Percentiles rank a stretch among this genome's conserved stretches.
These are phyloP conservation scores for Ormyrus pomaceus DNA, from an alignment of 2,888 invertebrate species.

Conservation along the genomic window DNA sequence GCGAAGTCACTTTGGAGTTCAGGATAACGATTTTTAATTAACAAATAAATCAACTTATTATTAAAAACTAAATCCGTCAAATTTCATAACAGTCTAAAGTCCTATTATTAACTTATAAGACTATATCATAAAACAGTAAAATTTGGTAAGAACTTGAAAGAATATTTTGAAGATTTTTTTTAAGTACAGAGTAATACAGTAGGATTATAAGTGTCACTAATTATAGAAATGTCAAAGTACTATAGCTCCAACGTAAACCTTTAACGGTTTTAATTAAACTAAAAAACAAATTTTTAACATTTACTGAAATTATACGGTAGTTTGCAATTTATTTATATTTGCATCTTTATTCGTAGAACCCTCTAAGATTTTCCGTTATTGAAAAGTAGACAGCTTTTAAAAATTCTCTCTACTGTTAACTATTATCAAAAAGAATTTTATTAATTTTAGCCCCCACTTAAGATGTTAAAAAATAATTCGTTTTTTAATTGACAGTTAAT, in stretches of 20 bases:
- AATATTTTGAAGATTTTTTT: conserved; percentile 37
- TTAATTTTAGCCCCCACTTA: neutral
- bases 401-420: conserved; percentile 38
- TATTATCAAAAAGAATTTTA: conserved; percentile 20
- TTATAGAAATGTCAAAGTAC: conserved; percentile 53
- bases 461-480: too few species aligned
- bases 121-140: conserved; percentile 45
- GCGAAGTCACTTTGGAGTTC: conserved; percentile 36
- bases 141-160: conserved; percentile 49
- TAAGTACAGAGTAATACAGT: conserved; percentile 57
- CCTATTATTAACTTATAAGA: conserved; percentile 46
- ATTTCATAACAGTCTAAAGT: conserved; percentile 48
- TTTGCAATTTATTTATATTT: conserved; percentile 24
- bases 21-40: conserved; percentile 45
- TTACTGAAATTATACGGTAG: conserved; percentile 19
- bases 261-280: conserved; percentile 32
- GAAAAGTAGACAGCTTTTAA: conserved; percentile 41
- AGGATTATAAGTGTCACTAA: conserved; percentile 46
- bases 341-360: conserved; percentile 23
- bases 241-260: conserved; percentile 42
- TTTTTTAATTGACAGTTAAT: too few species aligned
- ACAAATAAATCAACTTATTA: conserved; percentile 45
- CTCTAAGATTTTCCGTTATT: conserved; percentile 15
- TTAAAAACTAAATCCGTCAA: conserved; percentile 49
- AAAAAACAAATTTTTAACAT: conserved; percentile 9